Evolutionary conservation across 2,797 vertebrate genomes (phyloP).

Genomic region (Malacoraja senta): DNA sequence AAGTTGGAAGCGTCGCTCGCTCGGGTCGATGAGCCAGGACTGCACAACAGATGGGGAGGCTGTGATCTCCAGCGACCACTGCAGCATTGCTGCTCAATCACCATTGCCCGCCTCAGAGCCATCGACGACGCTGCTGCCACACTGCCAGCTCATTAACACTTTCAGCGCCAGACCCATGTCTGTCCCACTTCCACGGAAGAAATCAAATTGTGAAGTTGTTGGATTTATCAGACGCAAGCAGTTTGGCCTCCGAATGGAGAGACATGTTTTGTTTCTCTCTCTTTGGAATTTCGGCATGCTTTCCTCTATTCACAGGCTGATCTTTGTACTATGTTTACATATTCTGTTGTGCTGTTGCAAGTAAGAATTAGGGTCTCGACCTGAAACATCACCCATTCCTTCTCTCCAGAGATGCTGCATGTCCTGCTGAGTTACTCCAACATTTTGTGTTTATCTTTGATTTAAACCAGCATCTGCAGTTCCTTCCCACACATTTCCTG

Average conservation of each 20-base stretch:
- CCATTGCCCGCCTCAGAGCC: no score
- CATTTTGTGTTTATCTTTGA: no score
- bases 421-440: no score
- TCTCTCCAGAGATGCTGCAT: no score
- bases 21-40: background rate
- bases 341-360: no score
- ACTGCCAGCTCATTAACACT: background rate
- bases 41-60: constrained; percentile 12
- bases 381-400: no score
- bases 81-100: background rate
- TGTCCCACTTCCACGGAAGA: background rate
- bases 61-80: background rate
- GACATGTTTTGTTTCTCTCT: no score
- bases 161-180: background rate
- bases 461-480: no score
- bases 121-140: background rate
- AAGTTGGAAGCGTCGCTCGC: background rate
- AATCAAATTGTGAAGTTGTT: background rate
- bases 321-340: no score
- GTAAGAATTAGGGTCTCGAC: no score
- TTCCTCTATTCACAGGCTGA: background rate
- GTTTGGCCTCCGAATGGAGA: background rate
- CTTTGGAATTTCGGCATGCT: background rate
- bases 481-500: no score
- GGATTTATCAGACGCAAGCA: background rate